Conservation (phyloP, 2,797 vertebrate genomes). For the Acestrorhynchus altus region DNA sequence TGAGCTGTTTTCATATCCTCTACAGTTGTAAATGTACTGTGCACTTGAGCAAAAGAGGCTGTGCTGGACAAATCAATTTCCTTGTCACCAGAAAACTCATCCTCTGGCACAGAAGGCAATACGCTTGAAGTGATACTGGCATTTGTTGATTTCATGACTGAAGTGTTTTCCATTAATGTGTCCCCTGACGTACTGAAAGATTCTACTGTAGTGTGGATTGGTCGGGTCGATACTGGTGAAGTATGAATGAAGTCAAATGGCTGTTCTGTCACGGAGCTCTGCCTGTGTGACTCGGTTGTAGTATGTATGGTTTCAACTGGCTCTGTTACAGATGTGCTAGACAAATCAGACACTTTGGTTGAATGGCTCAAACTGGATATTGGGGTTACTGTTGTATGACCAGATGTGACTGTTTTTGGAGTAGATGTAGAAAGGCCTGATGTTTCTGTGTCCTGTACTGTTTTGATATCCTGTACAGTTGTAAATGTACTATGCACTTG, state of each 20-base stretch:
- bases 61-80: background rate
- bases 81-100: background rate
- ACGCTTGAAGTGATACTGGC: background rate
- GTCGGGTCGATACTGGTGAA: background rate
- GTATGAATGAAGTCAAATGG: background rate
- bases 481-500: conserved; percentile 12
- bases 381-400: background rate
- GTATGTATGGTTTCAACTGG: background rate
- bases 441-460: background rate
- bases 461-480: conserved; percentile 24
- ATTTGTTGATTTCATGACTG: background rate
- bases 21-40: conserved; percentile 22
- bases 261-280: background rate
- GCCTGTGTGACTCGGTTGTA: background rate
- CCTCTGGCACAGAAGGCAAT: background rate
- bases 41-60: background rate
- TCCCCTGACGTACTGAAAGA: background rate
- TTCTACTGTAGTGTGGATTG: background rate
- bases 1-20: conserved; percentile 14
- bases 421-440: background rate
- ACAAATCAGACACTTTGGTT: background rate
- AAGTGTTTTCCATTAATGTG: background rate
- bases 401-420: background rate
- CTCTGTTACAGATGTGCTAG: background rate
- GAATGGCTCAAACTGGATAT: background rate